Percentiles rank a stretch among this genome's conserved stretches.
Evolutionary conservation across 2,888 invertebrate species (phyloP).

Genomic region (Ophion slaviceki): DNA sequence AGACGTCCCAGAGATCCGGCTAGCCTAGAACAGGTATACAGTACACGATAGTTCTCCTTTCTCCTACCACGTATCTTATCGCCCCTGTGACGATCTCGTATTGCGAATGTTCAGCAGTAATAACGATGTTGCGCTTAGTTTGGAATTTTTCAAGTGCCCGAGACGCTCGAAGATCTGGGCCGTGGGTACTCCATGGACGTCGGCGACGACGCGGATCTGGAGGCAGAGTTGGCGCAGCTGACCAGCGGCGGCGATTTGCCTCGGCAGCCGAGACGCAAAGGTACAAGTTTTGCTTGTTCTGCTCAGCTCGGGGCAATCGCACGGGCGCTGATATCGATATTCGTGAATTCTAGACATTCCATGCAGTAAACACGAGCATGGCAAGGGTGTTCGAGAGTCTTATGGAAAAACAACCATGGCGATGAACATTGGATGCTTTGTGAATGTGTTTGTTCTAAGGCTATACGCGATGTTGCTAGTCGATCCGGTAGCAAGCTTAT

Average conservation of each 20-base stretch:
- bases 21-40: slow-evolving; percentile 78
- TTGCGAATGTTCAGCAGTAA: slow-evolving; percentile 8
- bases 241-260: slow-evolving; percentile 82
- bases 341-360: too few relatives aligned
- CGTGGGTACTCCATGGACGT: slow-evolving; percentile 78
- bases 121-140: slow-evolving; percentile 84
- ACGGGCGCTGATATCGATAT: neutral
- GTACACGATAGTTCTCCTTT: neutral
- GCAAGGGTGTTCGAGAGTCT: too few relatives aligned
- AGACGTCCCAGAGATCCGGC: slow-evolving; percentile 73
- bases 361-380: too few relatives aligned
- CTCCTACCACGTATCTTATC: neutral
- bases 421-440: too few relatives aligned
- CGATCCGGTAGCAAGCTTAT: too few relatives aligned
- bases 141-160: slow-evolving; percentile 91
- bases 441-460: too few relatives aligned
- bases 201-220: slow-evolving; percentile 91
- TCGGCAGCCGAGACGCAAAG: slow-evolving; percentile 77
- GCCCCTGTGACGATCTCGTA: neutral
- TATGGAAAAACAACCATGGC: too few relatives aligned
- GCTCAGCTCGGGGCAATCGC: neutral
- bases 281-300: slow-evolving; percentile 67
- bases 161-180: slow-evolving; percentile 86
- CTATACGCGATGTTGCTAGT: too few relatives aligned
- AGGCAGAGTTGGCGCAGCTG: slow-evolving; percentile 93